Conservation (phyloP, 1,140 invertebrate genomes). For the Bathynomus jamesi region DNA sequence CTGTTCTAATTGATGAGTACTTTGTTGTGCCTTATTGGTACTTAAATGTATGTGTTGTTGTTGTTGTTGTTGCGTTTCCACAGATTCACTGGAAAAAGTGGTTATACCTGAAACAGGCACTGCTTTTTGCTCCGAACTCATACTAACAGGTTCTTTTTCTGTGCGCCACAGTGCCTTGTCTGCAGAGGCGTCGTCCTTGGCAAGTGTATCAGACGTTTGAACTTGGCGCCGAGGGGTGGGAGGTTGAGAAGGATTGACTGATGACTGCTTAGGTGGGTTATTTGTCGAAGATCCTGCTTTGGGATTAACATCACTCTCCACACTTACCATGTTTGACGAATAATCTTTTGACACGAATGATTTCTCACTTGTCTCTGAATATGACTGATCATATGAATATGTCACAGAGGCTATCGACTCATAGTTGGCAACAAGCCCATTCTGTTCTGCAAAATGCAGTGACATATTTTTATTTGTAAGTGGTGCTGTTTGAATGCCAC, state of each 20-base stretch:
- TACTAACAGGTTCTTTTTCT: background rate
- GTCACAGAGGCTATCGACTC: background rate
- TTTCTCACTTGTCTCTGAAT: background rate
- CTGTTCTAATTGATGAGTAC: background rate
- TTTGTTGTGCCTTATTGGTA: too few relatives aligned
- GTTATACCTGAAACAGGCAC: too few relatives aligned
- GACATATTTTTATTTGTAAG: background rate
- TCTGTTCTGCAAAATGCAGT: background rate
- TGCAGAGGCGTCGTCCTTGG: background rate
- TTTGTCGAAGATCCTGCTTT: background rate
- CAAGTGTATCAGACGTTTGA: background rate
- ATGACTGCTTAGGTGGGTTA: background rate
- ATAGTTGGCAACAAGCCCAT: background rate
- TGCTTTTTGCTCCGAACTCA: background rate
- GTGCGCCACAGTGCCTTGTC: too few relatives aligned
- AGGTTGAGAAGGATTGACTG: background rate
- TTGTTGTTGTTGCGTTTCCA: too few relatives aligned
- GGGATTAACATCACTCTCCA: background rate
- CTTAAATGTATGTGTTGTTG: too few relatives aligned
- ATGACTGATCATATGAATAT: background rate
- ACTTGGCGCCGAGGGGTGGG: background rate
- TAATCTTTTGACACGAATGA: background rate
- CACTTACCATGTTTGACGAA: background rate
- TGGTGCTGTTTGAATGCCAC: background rate
- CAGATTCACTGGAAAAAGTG: too few relatives aligned